Percentiles rank a stretch among this genome's conserved stretches.
Evolutionary conservation across 2,113 vertebrate species (phyloP).

Genomic region (Perccottus glenii): DNA sequence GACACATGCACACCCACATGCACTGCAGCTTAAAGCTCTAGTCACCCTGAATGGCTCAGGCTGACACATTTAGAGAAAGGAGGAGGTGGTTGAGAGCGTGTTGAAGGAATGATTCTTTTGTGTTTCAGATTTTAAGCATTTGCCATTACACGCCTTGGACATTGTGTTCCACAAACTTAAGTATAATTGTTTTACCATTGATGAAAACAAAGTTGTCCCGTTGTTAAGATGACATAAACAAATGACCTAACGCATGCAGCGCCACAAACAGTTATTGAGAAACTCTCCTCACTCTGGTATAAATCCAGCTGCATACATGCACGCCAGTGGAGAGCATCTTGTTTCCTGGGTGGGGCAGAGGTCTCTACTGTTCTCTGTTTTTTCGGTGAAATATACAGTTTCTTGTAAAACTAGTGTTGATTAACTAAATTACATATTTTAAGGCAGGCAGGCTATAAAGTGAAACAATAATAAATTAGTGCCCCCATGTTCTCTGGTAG

Average conservation of each 20-base stretch:
- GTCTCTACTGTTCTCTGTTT: background rate
- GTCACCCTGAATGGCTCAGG: slow-evolving; percentile 41
- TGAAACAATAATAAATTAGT: no score
- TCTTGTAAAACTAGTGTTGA: no score
- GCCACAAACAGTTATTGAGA: slow-evolving; percentile 63
- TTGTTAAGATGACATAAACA: slow-evolving; percentile 39
- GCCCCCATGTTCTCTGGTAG: no score
- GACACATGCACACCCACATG: slow-evolving; percentile 22
- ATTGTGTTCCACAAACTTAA: background rate
- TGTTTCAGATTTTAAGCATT: slow-evolving; percentile 34
- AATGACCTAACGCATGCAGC: slow-evolving; percentile 41
- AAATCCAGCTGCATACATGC: slow-evolving; percentile 74
- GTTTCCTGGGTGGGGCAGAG: slow-evolving; percentile 49
- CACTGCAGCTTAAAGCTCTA: slow-evolving; percentile 39
- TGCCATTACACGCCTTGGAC: background rate
- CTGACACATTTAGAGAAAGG: background rate
- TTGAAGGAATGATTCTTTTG: background rate
- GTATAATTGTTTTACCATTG: background rate
- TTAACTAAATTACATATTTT: no score
- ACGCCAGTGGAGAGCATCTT: slow-evolving; percentile 48
- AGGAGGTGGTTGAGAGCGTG: background rate
- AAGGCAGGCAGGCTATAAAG: no score
- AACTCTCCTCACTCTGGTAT: slow-evolving; percentile 53
- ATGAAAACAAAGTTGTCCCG: background rate
- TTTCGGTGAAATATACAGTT: no score